Evolutionary conservation across 1,140 invertebrate genomes (phyloP).

Genomic region (Drosophila serrata): DNA sequence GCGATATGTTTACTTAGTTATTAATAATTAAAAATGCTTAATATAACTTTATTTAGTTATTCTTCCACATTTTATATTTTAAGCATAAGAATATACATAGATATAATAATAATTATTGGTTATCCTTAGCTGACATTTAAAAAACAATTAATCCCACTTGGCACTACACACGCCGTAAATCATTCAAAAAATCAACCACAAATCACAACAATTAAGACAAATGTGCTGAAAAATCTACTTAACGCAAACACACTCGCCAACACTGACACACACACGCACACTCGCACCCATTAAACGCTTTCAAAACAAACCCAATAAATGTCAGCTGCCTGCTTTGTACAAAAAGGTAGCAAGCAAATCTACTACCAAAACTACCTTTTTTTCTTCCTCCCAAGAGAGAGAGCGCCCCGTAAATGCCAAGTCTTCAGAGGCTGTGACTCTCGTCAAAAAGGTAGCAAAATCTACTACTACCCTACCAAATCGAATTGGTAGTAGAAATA

Average conservation of each 20-base stretch:
- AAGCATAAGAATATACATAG: not conserved
- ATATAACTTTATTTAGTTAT: not conserved
- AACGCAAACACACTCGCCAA: conserved; percentile 69
- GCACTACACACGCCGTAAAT: conserved; percentile 62
- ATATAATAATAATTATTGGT: conserved; percentile 23
- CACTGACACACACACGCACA: conserved; percentile 27
- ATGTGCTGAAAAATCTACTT: conserved; percentile 84
- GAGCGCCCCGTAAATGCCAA: not conserved
- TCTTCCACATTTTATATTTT: not conserved
- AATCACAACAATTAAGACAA: conserved; percentile 84
- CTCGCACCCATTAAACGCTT: conserved; percentile 65
- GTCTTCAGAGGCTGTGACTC: not conserved
- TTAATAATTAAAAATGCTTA: not conserved
- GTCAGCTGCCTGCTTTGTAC: conserved; percentile 49
- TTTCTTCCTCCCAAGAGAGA: not conserved
- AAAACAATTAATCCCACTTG: conserved; percentile 66
- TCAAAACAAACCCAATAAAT: conserved; percentile 82
- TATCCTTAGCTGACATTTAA: conserved; percentile 55
- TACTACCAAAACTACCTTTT: conserved; percentile 32
- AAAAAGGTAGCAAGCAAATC: conserved; percentile 57
- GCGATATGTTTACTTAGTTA: not conserved
- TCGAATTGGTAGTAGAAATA: conserved; percentile 29
- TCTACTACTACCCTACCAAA: conserved; percentile 31
- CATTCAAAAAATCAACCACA: conserved; percentile 82
- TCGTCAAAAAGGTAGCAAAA: conserved; percentile 9